Evolutionary conservation across 1,140 invertebrate genomes (phyloP).

Genomic region (Tetramorium simillimum): DNA sequence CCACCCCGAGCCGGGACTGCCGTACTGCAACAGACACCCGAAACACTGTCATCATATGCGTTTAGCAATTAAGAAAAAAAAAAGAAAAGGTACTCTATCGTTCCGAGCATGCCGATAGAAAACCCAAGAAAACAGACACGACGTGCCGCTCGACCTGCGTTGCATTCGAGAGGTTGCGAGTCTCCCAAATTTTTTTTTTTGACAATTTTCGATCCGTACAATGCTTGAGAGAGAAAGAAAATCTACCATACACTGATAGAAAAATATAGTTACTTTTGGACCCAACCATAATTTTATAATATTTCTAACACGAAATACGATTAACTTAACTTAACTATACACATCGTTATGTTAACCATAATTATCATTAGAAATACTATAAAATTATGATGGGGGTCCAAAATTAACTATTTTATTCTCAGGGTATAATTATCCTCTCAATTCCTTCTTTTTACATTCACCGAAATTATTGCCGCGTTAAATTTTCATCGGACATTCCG

Average conservation of each 20-base stretch:
- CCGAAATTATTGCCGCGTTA: background rate
- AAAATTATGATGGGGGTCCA: too few species aligned
- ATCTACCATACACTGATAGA: background rate
- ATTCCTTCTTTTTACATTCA: background rate
- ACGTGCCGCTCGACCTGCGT: conserved; percentile 17
- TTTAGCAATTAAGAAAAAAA: conserved; percentile 64
- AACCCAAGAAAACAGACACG: conserved; percentile 23
- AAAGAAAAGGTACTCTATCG: conserved; percentile 52
- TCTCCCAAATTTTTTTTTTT: background rate
- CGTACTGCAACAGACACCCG: conserved; percentile 84
- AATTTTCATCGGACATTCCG: background rate
- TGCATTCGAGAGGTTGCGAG: background rate
- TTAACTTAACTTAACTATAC: too few species aligned
- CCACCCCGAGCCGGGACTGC: conserved; percentile 84
- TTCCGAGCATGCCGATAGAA: conserved; percentile 65
- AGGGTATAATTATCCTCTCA: background rate
- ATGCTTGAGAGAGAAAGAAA: background rate
- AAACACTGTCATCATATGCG: conserved; percentile 79
- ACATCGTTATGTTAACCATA: too few species aligned
- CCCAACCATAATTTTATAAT: too few species aligned
- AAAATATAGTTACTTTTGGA: too few species aligned
- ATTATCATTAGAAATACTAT: too few species aligned
- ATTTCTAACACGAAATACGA: too few species aligned
- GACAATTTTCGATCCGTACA: background rate
- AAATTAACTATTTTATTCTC: too few species aligned